Conservation (phyloP, 1,140 invertebrate species). For the Papilio polyxenes region DNA sequence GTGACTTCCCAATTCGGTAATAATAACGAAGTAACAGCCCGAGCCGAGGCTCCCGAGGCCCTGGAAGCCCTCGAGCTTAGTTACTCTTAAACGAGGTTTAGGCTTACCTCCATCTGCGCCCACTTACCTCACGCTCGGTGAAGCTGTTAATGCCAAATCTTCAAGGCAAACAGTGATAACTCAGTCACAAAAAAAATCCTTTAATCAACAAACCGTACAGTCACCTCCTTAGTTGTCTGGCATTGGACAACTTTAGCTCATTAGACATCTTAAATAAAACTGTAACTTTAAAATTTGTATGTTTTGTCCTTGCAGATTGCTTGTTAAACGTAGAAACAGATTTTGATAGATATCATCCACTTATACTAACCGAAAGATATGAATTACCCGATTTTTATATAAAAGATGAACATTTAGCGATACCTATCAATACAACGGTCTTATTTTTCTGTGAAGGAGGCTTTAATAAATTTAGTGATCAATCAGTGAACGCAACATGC, state of each 20-base stretch:
- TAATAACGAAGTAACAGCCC: neutral
- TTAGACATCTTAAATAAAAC: no score
- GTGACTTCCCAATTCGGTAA: neutral
- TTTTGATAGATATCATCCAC: slow-evolving; percentile 24
- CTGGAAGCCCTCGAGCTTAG: no score
- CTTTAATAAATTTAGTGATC: slow-evolving; percentile 2
- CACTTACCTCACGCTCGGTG: no score
- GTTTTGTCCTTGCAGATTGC: neutral
- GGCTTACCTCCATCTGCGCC: no score
- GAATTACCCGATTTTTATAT: slow-evolving; percentile 7
- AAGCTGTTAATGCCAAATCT: no score
- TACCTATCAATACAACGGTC: neutral
- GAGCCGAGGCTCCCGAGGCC: no score
- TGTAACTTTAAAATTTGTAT: neutral
- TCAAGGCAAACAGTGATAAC: no score
- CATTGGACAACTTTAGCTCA: no score
- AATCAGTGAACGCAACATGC: neutral
- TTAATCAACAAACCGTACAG: no score
- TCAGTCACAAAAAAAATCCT: neutral
- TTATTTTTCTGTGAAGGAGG: neutral
- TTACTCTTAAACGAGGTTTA: no score
- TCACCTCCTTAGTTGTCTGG: no score
- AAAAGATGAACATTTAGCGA: slow-evolving; percentile 30
- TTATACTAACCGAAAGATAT: neutral
- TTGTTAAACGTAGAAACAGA: slow-evolving; percentile 10